These are phyloP conservation scores for Meliscaeva auricollis DNA, from an alignment of 2,888 invertebrate species.

Conservation along the genomic window DNA sequence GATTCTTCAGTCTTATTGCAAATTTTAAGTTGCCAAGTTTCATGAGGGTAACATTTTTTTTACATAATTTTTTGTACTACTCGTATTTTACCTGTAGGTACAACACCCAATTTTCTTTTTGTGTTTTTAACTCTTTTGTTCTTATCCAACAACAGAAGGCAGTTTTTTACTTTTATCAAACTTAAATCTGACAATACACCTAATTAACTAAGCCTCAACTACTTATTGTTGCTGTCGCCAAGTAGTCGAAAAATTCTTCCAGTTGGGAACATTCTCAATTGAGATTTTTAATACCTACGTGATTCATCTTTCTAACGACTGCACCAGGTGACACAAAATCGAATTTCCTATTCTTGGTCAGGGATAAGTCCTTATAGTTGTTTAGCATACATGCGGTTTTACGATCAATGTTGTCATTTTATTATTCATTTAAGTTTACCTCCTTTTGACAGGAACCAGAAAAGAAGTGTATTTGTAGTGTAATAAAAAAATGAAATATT, in stretches of 20 bases:
- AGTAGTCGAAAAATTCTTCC: neutral
- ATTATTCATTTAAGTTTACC: conserved; percentile 8
- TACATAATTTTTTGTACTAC: no score
- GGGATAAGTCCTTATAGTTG: conserved; percentile 28
- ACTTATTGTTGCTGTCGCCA: neutral
- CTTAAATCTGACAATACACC: neutral
- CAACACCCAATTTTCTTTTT: no score
- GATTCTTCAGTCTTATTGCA: no score
- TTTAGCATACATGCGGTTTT: conserved; percentile 48
- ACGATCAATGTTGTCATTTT: conserved; percentile 29
- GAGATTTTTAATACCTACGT: conserved; percentile 50
- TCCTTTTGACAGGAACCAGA: no score
- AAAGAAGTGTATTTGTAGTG: no score
- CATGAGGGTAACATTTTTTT: no score
- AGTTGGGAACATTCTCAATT: conserved; percentile 12
- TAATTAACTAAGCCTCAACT: conserved; percentile 4
- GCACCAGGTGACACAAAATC: conserved; percentile 44
- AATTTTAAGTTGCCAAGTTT: no score
- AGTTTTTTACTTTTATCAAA: no score
- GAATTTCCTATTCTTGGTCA: neutral
- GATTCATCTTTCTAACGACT: conserved; percentile 55
- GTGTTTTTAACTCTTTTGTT: no score
- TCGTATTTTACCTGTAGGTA: no score
- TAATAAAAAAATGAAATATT: conserved; percentile 15
- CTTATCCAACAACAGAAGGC: no score